Base-by-base conservation (phyloP, 1,140 invertebrate species). In the Vanessa atalanta region DNA sequence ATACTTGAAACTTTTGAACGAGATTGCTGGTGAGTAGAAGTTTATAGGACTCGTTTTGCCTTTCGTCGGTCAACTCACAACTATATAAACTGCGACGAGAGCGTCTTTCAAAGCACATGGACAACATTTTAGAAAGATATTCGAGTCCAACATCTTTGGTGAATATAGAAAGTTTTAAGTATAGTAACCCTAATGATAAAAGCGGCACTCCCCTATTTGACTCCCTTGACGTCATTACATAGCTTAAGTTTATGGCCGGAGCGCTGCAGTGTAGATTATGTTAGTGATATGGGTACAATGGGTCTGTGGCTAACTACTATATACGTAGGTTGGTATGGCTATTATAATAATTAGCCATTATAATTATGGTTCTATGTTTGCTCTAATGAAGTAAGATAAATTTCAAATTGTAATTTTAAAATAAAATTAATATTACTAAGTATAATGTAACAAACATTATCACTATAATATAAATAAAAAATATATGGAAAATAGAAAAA, bases 171-270 rank as follows among this genome's bases (percentile, higher is more conserved):
- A 66, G 71, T 67, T 61, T 72, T 53, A 23, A 50, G 53, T 61
- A 64, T 20, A 68, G 75, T 73, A 64, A 70, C 71, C 60, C 73
- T 74, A 72, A 73, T 75, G 50, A 53, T 65, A 69, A 65, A 53
- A 67, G 47, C 66, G 43, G 20, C 47, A 31, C 61, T 72, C 73
- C 67, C 72, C 78, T 76, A 70, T 73, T 78, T 79, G 72, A 73
- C 75, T 75, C 76, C 72, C 60, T 68, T 82, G 73, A 82, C 60
- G 78, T 73, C 76, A 81, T 79, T 76, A 81, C 76, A 55, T 74
- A 64, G 72, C 63, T 78, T 83, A 79, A 80, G 76, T 77, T 73
- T 73, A 75, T 23, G 65, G 47, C 73, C 76, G 65, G 66, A 64
- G 60, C 53, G 61, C 60, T 80, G 69, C 63, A 68, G 67, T 70